Percentiles rank a stretch among this genome's conserved stretches.
Evolutionary conservation across 2,797 vertebrate species (phyloP).

Genomic region (Ciconia nigra): DNA sequence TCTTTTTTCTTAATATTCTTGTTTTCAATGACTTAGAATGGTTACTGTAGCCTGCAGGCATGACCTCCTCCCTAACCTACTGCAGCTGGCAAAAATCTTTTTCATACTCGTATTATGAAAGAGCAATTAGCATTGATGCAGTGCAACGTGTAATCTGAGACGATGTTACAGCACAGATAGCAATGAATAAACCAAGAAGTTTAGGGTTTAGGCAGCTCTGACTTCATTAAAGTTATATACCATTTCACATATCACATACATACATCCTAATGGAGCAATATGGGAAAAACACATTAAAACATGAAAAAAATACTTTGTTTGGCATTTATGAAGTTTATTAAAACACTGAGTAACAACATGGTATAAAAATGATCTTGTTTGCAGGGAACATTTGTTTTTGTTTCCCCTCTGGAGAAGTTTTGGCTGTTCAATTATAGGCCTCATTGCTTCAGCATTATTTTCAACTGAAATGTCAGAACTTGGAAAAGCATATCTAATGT

Average conservation of each 20-base stretch:
- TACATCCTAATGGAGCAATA: neutral
- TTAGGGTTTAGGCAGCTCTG: neutral
- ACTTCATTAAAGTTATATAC: neutral
- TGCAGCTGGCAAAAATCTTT: neutral
- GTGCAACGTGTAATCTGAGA: neutral
- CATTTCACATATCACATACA: neutral
- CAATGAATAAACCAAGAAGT: neutral
- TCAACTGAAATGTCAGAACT: constrained; percentile 77
- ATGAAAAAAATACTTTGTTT: constrained; percentile 7
- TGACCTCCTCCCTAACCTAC: neutral
- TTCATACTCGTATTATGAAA: neutral
- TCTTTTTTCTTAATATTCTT: neutral
- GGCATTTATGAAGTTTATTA: constrained; percentile 75
- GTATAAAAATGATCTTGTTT: constrained; percentile 74
- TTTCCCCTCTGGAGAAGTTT: constrained; percentile 77
- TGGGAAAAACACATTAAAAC: constrained; percentile 21
- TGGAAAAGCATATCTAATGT: constrained; percentile 81
- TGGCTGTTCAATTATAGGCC: constrained; percentile 83
- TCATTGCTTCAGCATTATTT: constrained; percentile 81
- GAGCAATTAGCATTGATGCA: neutral
- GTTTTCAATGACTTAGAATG: neutral
- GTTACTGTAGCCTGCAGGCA: neutral
- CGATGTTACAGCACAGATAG: neutral
- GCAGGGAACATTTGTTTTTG: constrained; percentile 78
- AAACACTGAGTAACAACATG: constrained; percentile 69